Conservation (phyloP, 2,113 vertebrate genomes). For the Actenoides lindsayi region DNA sequence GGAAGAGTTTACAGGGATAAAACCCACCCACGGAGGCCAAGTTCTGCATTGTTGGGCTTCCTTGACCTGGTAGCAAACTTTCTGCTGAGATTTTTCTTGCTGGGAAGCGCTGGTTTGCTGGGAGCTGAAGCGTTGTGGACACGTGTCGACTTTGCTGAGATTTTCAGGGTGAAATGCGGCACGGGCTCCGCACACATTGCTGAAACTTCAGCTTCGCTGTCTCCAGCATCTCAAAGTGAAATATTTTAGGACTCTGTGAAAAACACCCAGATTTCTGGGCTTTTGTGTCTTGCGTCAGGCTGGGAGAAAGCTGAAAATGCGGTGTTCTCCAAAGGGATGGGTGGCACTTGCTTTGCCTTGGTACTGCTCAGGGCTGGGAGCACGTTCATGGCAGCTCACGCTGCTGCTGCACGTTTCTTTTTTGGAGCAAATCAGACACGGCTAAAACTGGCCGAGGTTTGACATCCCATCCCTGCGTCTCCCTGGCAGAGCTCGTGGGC, state of each 20-base stretch:
- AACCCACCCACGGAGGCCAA: neutral
- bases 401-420: fast-evolving
- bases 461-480: neutral
- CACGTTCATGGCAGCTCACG: fast-evolving
- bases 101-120: neutral
- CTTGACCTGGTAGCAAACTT: neutral
- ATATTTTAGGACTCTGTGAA: neutral
- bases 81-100: neutral
- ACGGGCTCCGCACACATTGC: fast-evolving
- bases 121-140: neutral
- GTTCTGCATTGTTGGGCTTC: neutral
- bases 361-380: neutral
- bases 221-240: neutral
- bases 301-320: neutral
- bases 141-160: fast-evolving
- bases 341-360: neutral
- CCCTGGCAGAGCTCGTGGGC: fast-evolving
- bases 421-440: fast-evolving
- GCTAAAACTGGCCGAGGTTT: fast-evolving
- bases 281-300: neutral
- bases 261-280: neutral
- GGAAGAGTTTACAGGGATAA: neutral
- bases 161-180: fast-evolving
- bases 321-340: fast-evolving
- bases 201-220: neutral